Conservation (phyloP, 1,140 invertebrate species). For the Cydia amplana region DNA sequence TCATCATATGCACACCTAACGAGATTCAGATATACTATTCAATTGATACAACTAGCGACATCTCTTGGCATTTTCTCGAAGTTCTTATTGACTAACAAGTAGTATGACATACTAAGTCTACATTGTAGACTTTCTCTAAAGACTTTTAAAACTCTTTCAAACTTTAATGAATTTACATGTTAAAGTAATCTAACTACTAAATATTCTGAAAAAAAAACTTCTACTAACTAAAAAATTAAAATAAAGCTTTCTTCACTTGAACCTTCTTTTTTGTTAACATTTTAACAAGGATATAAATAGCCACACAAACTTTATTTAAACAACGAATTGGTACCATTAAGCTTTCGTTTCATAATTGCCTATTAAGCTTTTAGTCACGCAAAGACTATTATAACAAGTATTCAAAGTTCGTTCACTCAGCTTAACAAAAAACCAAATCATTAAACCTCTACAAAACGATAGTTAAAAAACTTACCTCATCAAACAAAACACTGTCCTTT, state of each 20-base stretch:
- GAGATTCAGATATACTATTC: neutral
- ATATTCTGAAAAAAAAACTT: no score
- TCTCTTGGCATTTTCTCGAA: neutral
- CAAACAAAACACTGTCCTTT: neutral
- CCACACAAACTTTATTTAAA: slow-evolving; percentile 3
- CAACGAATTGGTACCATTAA: slow-evolving; percentile 15
- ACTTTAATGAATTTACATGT: neutral
- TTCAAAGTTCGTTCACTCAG: slow-evolving; percentile 7
- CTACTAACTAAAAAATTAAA: no score
- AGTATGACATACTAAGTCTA: no score
- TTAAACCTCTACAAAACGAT: neutral
- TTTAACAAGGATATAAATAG: slow-evolving; percentile 3
- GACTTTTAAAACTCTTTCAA: neutral
- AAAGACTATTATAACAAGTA: slow-evolving; percentile 15
- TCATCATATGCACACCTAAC: no score
- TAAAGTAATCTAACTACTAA: no score
- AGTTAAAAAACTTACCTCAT: slow-evolving; percentile 17
- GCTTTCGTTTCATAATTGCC: slow-evolving; percentile 21
- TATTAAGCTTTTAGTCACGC: slow-evolving; percentile 29
- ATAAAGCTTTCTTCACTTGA: no score
- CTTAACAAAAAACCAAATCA: neutral
- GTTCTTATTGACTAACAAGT: neutral
- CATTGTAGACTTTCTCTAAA: neutral
- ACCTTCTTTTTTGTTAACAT: slow-evolving; percentile 1
- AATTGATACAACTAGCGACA: slow-evolving; percentile 10